Base-by-base conservation (phyloP, 2,888 invertebrate genomes). In the Ochropacha duplaris region DNA sequence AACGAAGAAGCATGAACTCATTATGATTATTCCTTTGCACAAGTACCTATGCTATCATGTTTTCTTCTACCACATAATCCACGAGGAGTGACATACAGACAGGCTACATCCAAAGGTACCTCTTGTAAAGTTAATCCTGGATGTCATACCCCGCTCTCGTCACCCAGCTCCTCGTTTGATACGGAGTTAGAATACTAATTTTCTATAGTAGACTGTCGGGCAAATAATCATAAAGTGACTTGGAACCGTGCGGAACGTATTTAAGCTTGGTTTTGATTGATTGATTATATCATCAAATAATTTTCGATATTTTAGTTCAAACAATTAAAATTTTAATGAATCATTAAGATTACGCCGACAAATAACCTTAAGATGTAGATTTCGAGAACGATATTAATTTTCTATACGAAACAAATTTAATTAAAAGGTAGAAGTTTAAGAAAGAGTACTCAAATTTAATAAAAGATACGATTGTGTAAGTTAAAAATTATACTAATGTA, bases 181-280 rank as follows among this genome's bases (percentile, higher is more conserved):
- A 22, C 52, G 52, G 4, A 52, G 19, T 19, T 6, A 34, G 52
- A 52, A 52, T 52, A 52, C 52, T 34, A 52, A 52, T 52, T 31
- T 51, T 52, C 52, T 52, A 52, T 31, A 12, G 44, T 44, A 16
- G 19, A 22, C 34, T 16, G n/a, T 26, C 31, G 52, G 3, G 11
- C 31, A 52, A 19, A 31, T 31, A 52, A 31, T 52, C 22, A 34
- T 34, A 52, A 34, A 44, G 19, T 22, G 22, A 31, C 52, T 52
- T 2, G 12, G 3, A 34, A 16, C 31, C 12, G 31, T 52, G 52
- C 39, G 14, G 14, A 44, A 44, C 44, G 16, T 44, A 44, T 6
- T 4, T 16, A 16, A 16, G 16, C n/a, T 39, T 39, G n/a, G 5
- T 39, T 4, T n/a, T 39, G n/a, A 39, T 39, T 2, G 39, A n/a